These are phyloP conservation scores for Gandaritis pyraliata DNA, from an alignment of 2,888 invertebrate genomes.

Conservation along the genomic window DNA sequence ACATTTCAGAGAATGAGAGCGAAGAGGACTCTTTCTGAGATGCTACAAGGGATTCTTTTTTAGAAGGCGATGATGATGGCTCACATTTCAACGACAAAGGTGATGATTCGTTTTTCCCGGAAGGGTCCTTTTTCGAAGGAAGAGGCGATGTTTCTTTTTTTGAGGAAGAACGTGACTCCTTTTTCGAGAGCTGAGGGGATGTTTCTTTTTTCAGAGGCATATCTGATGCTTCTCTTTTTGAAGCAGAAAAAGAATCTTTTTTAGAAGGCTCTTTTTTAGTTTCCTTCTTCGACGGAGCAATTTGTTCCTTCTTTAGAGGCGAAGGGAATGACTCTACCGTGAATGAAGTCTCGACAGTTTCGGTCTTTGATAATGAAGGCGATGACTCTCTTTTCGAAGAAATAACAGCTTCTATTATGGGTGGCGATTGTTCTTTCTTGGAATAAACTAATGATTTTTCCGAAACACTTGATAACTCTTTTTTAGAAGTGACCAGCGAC, in stretches of 20 bases:
- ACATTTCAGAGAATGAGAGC: slow-evolving; percentile 24
- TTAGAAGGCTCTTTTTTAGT: slow-evolving; percentile 14
- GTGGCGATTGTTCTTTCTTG: slow-evolving; percentile 16
- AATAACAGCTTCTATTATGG: slow-evolving; percentile 7
- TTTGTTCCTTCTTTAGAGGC: neutral
- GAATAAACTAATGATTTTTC: slow-evolving; percentile 11
- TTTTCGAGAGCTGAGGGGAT: slow-evolving; percentile 9
- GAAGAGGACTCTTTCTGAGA: slow-evolving; percentile 17
- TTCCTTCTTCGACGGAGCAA: neutral
- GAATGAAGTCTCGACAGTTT: neutral
- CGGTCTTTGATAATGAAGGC: slow-evolving; percentile 10
- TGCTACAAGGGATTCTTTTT: slow-evolving; percentile 13
- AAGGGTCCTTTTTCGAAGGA: slow-evolving; percentile 4
- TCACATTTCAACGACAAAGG: slow-evolving; percentile 13
- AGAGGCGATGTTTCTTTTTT: slow-evolving; percentile 14
- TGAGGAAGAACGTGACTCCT: neutral
- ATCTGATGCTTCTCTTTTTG: slow-evolving; percentile 4
- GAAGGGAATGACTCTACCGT: slow-evolving; percentile 5
- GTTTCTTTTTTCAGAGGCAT: slow-evolving; percentile 17
- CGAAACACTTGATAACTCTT: slow-evolving; percentile 2
- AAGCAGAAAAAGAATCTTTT: slow-evolving; percentile 1
- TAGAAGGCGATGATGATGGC: slow-evolving; percentile 21
- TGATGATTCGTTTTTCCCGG: slow-evolving; percentile 20
- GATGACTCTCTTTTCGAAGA: slow-evolving; percentile 8
- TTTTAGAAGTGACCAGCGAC: neutral